Conservation (phyloP, 2,888 invertebrate species). For the Diarsia mendica region DNA sequence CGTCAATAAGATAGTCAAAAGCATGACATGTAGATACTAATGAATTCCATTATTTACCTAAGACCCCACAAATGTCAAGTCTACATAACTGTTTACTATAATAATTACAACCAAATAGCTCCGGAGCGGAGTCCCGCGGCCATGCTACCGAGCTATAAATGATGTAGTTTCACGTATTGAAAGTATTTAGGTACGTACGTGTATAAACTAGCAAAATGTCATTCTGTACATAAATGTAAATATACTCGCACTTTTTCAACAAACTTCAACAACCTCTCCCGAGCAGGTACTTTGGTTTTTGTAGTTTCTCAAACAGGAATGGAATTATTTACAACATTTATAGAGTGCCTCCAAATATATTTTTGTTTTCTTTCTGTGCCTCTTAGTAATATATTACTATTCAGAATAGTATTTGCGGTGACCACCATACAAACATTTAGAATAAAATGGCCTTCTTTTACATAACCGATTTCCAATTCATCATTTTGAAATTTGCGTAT, state of each 20-base stretch:
- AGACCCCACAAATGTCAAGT: not conserved
- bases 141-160: not conserved
- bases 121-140: no score
- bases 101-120: not conserved
- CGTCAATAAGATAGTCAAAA: not conserved
- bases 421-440: no score
- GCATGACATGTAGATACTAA: not conserved
- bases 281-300: not conserved
- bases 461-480: no score
- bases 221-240: not conserved
- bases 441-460: no score
- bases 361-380: no score
- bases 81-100: not conserved
- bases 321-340: not conserved
- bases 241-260: not conserved
- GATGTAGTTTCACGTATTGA: not conserved
- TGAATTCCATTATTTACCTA: not conserved
- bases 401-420: no score
- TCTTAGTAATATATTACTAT: no score
- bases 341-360: not conserved
- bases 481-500: no score
- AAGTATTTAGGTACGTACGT: not conserved
- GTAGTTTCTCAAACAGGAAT: not conserved
- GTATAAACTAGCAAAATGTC: not conserved
- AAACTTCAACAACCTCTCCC: not conserved